Evolutionary conservation across 2,797 vertebrate species (phyloP).

Genomic region (Rhinichthys osculus): DNA sequence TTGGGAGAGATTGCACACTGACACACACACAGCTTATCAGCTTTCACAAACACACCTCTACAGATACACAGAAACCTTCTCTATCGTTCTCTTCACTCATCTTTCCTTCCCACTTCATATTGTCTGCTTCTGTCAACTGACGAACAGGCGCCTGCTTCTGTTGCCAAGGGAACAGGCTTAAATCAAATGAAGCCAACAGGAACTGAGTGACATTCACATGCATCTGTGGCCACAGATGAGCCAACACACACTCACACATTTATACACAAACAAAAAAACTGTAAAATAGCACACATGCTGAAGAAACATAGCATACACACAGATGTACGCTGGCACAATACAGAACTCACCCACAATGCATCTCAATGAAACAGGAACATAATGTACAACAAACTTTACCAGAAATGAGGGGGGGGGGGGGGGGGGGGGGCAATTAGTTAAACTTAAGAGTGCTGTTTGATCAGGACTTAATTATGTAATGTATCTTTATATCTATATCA

Average conservation of each 20-base stretch:
- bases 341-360: not conserved
- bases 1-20: not conserved
- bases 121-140: constrained; percentile 62
- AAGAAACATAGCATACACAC: constrained; percentile 11
- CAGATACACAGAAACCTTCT: constrained; percentile 46
- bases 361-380: not conserved
- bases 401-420: not conserved
- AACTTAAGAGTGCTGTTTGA: not conserved
- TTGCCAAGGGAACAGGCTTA: constrained; percentile 66
- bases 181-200: constrained; percentile 61
- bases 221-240: constrained; percentile 55
- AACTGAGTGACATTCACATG: constrained; percentile 54
- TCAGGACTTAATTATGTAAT: not conserved
- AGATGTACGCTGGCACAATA: not conserved
- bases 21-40: not conserved
- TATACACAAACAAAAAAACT: constrained; percentile 54
- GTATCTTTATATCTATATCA: not conserved
- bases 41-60: constrained; percentile 13
- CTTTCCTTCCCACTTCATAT: constrained; percentile 62
- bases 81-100: constrained; percentile 51
- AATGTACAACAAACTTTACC: constrained; percentile 2
- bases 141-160: constrained; percentile 59
- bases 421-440: not conserved
- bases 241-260: constrained; percentile 56
- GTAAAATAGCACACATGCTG: constrained; percentile 46